Base-by-base conservation (phyloP, 2,888 invertebrate species). In the Diarsia dahlii region DNA sequence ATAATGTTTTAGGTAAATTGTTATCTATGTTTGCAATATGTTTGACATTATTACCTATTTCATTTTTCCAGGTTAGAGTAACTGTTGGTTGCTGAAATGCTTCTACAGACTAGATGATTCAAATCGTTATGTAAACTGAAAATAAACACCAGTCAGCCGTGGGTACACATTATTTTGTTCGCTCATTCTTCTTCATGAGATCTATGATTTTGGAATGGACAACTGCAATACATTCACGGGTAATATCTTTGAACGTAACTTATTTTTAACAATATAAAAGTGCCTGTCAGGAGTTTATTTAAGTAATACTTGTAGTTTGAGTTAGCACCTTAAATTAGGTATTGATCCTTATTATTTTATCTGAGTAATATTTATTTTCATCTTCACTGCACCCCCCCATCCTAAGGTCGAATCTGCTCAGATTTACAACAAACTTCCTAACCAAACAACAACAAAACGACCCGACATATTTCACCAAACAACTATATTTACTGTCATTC, bases 401-500 rank as follows among this genome's bases (percentile, higher is more conserved):
- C 9, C 9, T 34, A 34, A 60, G 58, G 34, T 60, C 18, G 18
- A 60, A 34, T 18, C 18, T 28, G 1, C 34, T 60, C 60, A 60
- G 62, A 56, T 73, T 48, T 45, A 48, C 63, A n/a, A 23, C 28
- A 45, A 58, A 65, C 64, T 20, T 54, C 58, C 20, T 12, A 2
- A 65, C 13, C 12, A 78, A 63, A 67, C 60, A 71, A 70, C 64
- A 80, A 50, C 65, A 60, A 73, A 68, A 60, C 39, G 62, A 52
- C 18, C 1, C 62, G 34, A 69, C 50, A 56, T 84, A 76, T 81
- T 64, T 76, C 54, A 77, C 71, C 69, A 80, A 76, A 81, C 78
- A 77, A 70, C 82, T 82, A 76, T 74, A 85, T 87, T 79, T 69
- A 66, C 81, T 80, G 73, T 77, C 82, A 84, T 80, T 77, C 87